A percentile compares a stretch with the other conserved stretches of the same genome.
Evolutionary conservation across 30 jellyfish, hydroid and myxozoan species (phyloP).

Genomic region (Turritopsis dohrnii): DNA sequence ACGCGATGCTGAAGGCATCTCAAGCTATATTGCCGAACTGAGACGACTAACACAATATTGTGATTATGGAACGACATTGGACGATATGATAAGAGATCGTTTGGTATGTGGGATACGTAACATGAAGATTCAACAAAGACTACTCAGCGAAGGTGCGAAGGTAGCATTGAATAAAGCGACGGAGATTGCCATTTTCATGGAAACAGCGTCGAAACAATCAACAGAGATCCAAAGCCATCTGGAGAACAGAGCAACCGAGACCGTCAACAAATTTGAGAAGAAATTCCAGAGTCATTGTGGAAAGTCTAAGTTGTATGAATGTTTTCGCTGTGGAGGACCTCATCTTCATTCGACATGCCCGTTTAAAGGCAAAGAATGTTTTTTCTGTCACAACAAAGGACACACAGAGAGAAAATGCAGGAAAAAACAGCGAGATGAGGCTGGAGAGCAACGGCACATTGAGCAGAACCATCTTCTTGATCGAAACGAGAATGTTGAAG

Average conservation of each 20-base stretch:
- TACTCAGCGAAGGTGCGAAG: constrained; percentile 14
- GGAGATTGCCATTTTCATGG: constrained; percentile 11
- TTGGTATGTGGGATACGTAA: constrained; percentile 8
- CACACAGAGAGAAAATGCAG: constrained; percentile 4
- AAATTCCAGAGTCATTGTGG: constrained; percentile 3
- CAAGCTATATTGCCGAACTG: constrained; percentile 8
- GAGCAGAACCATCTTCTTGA: constrained; percentile 10
- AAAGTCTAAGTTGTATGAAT: not conserved
- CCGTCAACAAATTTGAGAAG: constrained; percentile 8
- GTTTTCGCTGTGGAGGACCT: constrained; percentile 3
- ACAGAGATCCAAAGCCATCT: constrained; percentile 12
- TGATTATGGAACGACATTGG: not conserved
- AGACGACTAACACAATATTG: constrained; percentile 10
- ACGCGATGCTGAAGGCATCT: constrained; percentile 14
- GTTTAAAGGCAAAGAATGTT: not conserved
- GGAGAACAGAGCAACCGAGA: constrained; percentile 12
- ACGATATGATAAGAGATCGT: not conserved
- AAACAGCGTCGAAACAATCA: constrained; percentile 7
- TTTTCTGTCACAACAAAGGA: too few species aligned
- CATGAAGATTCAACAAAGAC: constrained; percentile 1
- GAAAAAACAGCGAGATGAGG: not conserved
- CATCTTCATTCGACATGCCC: not conserved
- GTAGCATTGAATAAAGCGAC: constrained; percentile 1
- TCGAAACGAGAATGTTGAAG: not conserved
- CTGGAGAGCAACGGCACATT: not conserved